Base-by-base conservation (phyloP, 2,888 invertebrate species). In the Elegia similella region DNA sequence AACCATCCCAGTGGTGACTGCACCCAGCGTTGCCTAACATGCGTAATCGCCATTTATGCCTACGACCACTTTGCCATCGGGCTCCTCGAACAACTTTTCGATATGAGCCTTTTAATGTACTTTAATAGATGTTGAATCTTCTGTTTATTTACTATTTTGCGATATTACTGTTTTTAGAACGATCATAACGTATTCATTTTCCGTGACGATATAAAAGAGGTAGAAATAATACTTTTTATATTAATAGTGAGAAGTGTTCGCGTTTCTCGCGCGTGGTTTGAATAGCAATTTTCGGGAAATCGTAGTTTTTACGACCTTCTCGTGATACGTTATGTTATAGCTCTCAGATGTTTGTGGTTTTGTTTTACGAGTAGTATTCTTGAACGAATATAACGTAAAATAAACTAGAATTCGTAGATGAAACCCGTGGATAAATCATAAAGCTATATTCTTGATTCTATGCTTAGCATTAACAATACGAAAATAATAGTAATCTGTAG, bases 201-300 rank as follows among this genome's bases (percentile, higher is more conserved):
- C 38, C 38, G 38, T 38, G 38, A 38, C 38, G 38, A 38, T 38
- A 38, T 38, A 38, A 38, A 38, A 38, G 38, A 38, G 8, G 38
- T 38, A 38, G 38, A 38, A 38, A 38, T n/a, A 12, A 12, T 38
- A 44, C 13, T 44, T 16, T 44, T 15, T 44, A 44, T 44, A 44
- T 16, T 44, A 44, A 44, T 44, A 16, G 16, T 44, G 16, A 44
- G 42, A 42, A 42, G 43, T 44, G 16, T 44, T 17, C 43, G 16
- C 43, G 43, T 44, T 8, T 10, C 8, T 17, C 16, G 43, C 16
- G 16, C 43, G 43, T 44, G 43, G 15, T 17, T 44, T 44, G 43
- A 44, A 44, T 44, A 16, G 43, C 43, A 44, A 44, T 8, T 17
- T 44, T 44, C 16, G 43, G 43, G 7, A 44, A 44, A 44, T 44